phyloP scores from a whole-genome alignment of 1,140 invertebrate genomes.

The Drosophila subobscura region DNA sequence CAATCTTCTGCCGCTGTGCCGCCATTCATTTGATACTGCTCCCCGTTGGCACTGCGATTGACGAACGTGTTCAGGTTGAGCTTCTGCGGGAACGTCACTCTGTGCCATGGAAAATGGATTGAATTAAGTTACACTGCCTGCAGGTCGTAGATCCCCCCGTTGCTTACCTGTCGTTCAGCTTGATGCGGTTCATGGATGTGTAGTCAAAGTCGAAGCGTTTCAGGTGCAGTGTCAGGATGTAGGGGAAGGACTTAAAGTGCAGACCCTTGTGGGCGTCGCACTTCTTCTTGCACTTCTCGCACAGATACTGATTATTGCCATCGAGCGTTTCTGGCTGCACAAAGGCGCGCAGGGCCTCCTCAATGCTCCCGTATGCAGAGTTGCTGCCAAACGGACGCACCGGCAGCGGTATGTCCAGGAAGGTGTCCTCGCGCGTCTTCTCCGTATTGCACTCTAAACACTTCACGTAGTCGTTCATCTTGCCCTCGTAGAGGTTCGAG shows the following conservation, averaged over 20 bases:
- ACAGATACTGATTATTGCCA: constrained; percentile 95
- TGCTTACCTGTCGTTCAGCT: constrained; percentile 94
- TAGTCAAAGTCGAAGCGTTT: constrained; percentile 97
- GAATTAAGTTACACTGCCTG: background rate
- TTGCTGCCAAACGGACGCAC: constrained; percentile 93
- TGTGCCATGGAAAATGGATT: constrained; percentile 75
- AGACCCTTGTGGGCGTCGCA: constrained; percentile 96
- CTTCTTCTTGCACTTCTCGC: constrained; percentile 94
- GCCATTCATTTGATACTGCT: constrained; percentile 61
- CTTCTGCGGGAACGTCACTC: constrained; percentile 93
- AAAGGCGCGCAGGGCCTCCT: constrained; percentile 93
- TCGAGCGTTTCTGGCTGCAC: constrained; percentile 93
- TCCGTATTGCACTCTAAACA: constrained; percentile 94
- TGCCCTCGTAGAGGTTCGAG: constrained; percentile 89
- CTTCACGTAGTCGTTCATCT: constrained; percentile 96
- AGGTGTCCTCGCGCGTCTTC: constrained; percentile 93
- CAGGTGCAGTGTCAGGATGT: constrained; percentile 93
- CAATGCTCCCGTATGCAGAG: constrained; percentile 91
- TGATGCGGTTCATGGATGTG: constrained; percentile 92
- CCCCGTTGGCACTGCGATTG: constrained; percentile 48
- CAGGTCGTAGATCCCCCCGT: background rate
- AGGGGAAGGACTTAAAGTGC: constrained; percentile 94
- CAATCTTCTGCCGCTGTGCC: constrained; percentile 85
- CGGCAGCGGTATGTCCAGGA: constrained; percentile 94
- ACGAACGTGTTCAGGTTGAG: constrained; percentile 92